Evolutionary conservation across 2,797 vertebrate species (phyloP).

Genomic region (Phrynocephalus guinanensis): DNA sequence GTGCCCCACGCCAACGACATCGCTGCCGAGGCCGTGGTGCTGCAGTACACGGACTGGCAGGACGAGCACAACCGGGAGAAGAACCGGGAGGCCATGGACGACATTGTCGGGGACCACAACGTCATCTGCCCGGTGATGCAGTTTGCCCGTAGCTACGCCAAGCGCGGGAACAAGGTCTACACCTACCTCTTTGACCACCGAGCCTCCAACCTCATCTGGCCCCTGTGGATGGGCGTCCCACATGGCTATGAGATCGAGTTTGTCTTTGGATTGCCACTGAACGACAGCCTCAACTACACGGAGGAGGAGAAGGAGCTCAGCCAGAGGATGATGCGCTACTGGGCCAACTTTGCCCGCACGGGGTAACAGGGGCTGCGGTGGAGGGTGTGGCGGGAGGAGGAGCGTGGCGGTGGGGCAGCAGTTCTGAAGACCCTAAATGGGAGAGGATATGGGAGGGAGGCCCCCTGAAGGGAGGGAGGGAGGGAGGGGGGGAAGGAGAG

Average conservation of each 20-base stretch:
- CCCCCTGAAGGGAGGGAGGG: too few species aligned
- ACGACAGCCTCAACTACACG: slow-evolving; percentile 89
- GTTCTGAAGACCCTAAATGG: not conserved
- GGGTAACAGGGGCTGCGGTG: slow-evolving; percentile 76
- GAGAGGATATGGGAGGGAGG: too few species aligned
- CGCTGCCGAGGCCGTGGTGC: slow-evolving; percentile 89
- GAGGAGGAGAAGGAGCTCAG: slow-evolving; percentile 87
- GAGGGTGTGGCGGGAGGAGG: fast-evolving
- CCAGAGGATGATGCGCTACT: slow-evolving; percentile 91
- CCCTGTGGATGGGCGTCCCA: slow-evolving; percentile 96
- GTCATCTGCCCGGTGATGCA: slow-evolving; percentile 90
- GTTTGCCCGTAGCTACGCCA: slow-evolving; percentile 84
- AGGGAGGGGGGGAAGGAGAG: not conserved
- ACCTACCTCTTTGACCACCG: slow-evolving; percentile 92
- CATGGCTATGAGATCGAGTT: slow-evolving; percentile 97
- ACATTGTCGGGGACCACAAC: slow-evolving; percentile 93
- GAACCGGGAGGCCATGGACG: slow-evolving; percentile 90
- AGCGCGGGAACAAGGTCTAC: slow-evolving; percentile 81
- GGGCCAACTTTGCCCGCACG: slow-evolving; percentile 93
- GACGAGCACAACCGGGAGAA: slow-evolving; percentile 87
- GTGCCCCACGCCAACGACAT: slow-evolving; percentile 92
- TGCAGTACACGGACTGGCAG: slow-evolving; percentile 95
- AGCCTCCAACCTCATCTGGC: slow-evolving; percentile 91
- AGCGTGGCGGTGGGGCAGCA: not conserved
- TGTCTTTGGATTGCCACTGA: slow-evolving; percentile 90